Evolutionary conservation across 1,140 invertebrate genomes (phyloP).

Genomic region (Melipona quadrifasciata): DNA sequence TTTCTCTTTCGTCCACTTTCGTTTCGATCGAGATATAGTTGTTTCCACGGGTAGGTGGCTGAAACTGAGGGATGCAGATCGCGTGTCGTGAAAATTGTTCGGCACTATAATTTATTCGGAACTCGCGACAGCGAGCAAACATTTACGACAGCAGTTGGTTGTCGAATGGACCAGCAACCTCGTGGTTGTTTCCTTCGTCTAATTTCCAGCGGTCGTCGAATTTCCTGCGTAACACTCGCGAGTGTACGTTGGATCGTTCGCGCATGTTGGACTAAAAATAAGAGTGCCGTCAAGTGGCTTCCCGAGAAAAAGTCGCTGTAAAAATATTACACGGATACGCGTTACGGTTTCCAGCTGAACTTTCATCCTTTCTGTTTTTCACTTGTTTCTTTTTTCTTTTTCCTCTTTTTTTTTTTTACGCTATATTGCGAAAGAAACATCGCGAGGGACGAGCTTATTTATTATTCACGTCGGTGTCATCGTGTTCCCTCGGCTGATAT

Average conservation of each 20-base stretch:
- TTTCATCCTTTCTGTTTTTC: too few relatives aligned
- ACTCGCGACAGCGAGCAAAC: conserved; percentile 19
- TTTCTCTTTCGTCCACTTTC: background rate
- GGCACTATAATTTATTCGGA: conserved; percentile 35
- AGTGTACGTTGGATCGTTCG: background rate
- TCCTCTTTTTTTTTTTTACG: background rate
- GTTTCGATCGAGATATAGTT: background rate
- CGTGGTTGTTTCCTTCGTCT: background rate
- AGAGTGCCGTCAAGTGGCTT: background rate
- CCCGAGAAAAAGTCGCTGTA: background rate
- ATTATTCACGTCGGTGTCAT: conserved; percentile 26
- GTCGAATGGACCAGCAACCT: background rate
- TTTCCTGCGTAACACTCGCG: background rate
- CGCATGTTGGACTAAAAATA: conserved; percentile 17
- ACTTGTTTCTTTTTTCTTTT: background rate
- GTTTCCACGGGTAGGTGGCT: too few relatives aligned
- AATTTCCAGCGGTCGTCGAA: background rate
- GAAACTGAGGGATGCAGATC: background rate
- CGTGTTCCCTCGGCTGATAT: conserved; percentile 31
- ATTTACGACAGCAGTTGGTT: conserved; percentile 14
- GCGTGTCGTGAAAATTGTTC: background rate
- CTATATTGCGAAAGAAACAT: too few relatives aligned
- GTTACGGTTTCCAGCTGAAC: background rate
- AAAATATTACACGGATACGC: background rate
- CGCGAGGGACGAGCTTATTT: conserved; percentile 16